Base-by-base conservation (phyloP, 2,113 vertebrate species). In the Pelodiscus sinensis region DNA sequence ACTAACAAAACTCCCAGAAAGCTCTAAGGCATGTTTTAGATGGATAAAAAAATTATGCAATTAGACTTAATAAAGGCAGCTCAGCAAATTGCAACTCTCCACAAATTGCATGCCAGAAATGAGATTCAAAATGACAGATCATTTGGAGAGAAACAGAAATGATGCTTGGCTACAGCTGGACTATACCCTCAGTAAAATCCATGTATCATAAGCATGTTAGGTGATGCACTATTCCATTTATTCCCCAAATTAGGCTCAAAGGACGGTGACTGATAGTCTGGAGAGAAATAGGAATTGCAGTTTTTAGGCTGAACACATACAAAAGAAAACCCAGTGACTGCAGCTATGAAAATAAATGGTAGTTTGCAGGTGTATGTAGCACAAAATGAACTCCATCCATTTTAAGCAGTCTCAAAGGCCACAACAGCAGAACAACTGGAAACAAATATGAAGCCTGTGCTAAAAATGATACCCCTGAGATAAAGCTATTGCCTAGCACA, bases 151-250 rank as follows among this genome's bases (percentile, higher is more conserved):
- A 80, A 92, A 6, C 62, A 89, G 89, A 35, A 94, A 56, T 22
- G 9, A 3, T 54, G 77, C 31, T 27, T 87, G 54, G 31, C 81
- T 90, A 18, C 83, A 91, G 92, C 71, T 86, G 52, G 73, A 56
- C 15, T 27, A 2, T 85, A 91, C 81, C 62, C 75, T 14, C 57
- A 16, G 84, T 58, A 85, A 91, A 94, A 88, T 14, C 87, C 62
- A 85, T 88, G 81, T 44, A 62, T 55, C 90, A 60, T 0, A 5
- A 77, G 62, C 79, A 51, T 55, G 89, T 93, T 27, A 93, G 79
- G 68, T 79, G 57, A 88, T 81, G 89, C 93, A 96, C 87, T 94
- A 94, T 83, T 50, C 77, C 84, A 52, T 44, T 80, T 87, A 57
- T 75, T 90, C 12, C 62, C 44, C 7, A 8, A 83, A 84, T 5